phyloP scores from a whole-genome alignment of 1,140 invertebrate species.

The Agrypnia vestita region DNA sequence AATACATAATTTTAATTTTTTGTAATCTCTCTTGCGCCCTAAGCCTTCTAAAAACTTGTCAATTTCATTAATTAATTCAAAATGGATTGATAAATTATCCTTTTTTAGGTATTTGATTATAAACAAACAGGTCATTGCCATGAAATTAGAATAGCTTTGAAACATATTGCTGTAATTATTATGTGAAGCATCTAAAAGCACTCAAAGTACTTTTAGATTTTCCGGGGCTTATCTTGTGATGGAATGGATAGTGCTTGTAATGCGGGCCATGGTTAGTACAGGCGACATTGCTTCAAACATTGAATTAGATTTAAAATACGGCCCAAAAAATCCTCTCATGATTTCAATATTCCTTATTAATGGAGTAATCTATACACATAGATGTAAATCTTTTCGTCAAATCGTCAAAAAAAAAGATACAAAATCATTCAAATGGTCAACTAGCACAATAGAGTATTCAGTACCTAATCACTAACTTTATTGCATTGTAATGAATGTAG shows the following conservation, averaged over 20 bases:
- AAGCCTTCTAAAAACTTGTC: neutral
- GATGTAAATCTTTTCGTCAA: too few species aligned
- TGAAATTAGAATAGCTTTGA: neutral
- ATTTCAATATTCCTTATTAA: too few species aligned
- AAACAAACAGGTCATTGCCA: neutral
- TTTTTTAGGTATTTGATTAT: neutral
- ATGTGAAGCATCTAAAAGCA: too few species aligned
- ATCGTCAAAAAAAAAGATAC: too few species aligned
- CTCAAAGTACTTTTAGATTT: neutral
- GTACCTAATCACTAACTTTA: too few species aligned
- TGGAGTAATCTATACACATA: too few species aligned
- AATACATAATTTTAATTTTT: neutral
- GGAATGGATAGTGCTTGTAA: neutral
- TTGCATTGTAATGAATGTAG: too few species aligned
- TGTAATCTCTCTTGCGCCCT: neutral
- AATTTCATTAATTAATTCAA: neutral
- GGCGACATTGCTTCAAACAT: conserved; percentile 17
- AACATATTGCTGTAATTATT: neutral
- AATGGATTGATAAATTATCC: neutral
- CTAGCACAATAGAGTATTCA: too few species aligned
- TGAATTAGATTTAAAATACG: neutral
- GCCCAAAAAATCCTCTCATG: neutral
- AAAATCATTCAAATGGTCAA: too few species aligned
- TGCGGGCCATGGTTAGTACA: neutral
- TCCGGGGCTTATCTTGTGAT: neutral